Evolutionary conservation across 2,113 vertebrate genomes (phyloP), one percentile per base, ranked within the genome.

Genomic region (Empidonax alnorum): DNA sequence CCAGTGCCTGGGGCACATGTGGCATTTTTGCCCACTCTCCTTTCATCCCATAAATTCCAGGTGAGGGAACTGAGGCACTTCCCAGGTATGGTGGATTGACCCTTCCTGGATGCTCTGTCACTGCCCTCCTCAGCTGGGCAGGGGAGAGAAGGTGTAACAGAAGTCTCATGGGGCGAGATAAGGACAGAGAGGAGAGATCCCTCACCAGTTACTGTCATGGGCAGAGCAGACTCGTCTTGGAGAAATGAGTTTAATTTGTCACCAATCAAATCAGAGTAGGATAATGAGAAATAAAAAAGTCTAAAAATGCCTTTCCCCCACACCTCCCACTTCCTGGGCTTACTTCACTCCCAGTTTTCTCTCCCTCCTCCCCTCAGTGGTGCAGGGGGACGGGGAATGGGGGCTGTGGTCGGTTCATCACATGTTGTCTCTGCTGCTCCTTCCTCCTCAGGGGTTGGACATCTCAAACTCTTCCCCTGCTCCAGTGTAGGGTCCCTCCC

Each of bases 1-100:
- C 59, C 9, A 0, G 8, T 3, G 3, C 77, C 10, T 17, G 6
- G 6, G 2, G 46, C 53, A 56, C 8, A 1, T 28, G 0, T 3
- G 61, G 55, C 1, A 10, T 75, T 71, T 69, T 46, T 25, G 46
- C 16, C 55, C 3, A 0, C 7, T 41, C 16, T 94, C 20, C 1
- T 3, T 47, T 39, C 6, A 3, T 30, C 44, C 1, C 0, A 0
- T 39, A 17, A 13, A 28, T 39, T 84, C 59, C 63, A 59, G 35
- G 16, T 35, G 41, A 65, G 22, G 14, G 6, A 75, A 37, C 10
- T 1, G 9, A 47, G 37, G n/a, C 4, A 1, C 17, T 69, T 69
- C 49, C n/a, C 46, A 53, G 22, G 22, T 30, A 11, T 6, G 15
- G 15, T 41, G 37, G 14, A 14, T 15, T 63, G 42, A 24, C 33